Evolutionary conservation across 2,113 vertebrate species (phyloP), one percentile per base, ranked within the genome.

Genomic region (Alligator sinensis): DNA sequence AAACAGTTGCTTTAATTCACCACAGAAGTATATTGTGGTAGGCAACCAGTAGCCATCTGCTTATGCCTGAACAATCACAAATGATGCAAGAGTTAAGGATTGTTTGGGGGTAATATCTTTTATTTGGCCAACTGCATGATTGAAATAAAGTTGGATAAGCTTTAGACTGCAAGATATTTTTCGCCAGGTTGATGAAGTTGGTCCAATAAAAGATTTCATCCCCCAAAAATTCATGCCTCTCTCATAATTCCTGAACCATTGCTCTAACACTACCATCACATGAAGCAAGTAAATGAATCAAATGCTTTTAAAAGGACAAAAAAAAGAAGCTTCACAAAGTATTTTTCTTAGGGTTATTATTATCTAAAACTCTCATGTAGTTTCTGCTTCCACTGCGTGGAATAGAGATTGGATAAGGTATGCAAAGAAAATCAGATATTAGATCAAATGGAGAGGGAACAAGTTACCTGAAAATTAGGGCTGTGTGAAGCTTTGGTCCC

Each of bases 341-440:
- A 12, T 57, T 78, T 91, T 66, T 93, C 61, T 95, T 79, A 88
- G 82, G 57, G 11, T 21, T 80, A 25, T 88, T 93, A 30, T 88
- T 93, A 30, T 76, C 86, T 93, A 94, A 91, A 93, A 21, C 6
- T 82, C 80, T 88, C 28, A 78, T 21, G 16, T 75, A 86, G 54
- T 70, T 94, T 58, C 76, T 88, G 82, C 19, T 24, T n/a, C 57
- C 12, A 11, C 24, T 11, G 61, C 55, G 90, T 88, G 84, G 60
- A 90, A 82, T 4, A 75, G 83, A 83, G 55, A 27, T 77, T 88
- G 19, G 38, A 66, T 89, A n/a, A 83, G 64, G 15, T 55, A 64
- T 24, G 77, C 24, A 77, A 77, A 27, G 28, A 30, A 14, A 19
- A 58, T 30, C 72, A 64, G 60, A n/a, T 61, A 60, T 66, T 80